Evolutionary conservation across 2,113 vertebrate genomes (phyloP).

Genomic region (Balaenoptera acutorostrata): DNA sequence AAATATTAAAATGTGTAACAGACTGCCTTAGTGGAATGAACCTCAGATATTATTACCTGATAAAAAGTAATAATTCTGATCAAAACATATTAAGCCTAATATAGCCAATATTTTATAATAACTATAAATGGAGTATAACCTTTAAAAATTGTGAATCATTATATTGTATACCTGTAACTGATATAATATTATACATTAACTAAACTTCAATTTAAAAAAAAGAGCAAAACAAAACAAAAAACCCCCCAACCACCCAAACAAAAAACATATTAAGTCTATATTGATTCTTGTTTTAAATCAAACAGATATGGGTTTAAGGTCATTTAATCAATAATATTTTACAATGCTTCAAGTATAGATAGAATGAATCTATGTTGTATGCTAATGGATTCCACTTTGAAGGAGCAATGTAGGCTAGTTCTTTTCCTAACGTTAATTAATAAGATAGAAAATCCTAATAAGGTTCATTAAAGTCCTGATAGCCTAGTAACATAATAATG

Average conservation of each 20-base stretch:
- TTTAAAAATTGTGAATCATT: background rate
- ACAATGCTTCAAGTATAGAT: background rate
- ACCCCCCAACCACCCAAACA: background rate
- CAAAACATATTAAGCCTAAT: background rate
- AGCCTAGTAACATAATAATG: background rate
- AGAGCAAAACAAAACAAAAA: background rate
- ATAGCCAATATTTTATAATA: background rate
- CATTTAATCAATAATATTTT: conserved; percentile 24
- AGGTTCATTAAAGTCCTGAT: background rate
- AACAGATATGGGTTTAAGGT: background rate
- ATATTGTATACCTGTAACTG: background rate
- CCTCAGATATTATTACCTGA: background rate
- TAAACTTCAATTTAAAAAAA: background rate
- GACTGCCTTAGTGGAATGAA: background rate
- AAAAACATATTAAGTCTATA: background rate
- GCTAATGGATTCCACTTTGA: background rate
- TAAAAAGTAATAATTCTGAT: conserved; percentile 17
- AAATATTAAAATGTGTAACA: conserved; percentile 21
- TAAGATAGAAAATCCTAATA: background rate
- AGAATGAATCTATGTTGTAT: background rate
- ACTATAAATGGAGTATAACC: background rate
- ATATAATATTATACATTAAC: background rate
- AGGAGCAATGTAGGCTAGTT: background rate
- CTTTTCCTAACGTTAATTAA: conserved; percentile 29
- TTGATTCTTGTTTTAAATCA: conserved; percentile 5